Evolutionary conservation across 2,797 vertebrate species (phyloP), one percentile per base, ranked within the genome.

Genomic region (Arrhamphus sclerolepis): DNA sequence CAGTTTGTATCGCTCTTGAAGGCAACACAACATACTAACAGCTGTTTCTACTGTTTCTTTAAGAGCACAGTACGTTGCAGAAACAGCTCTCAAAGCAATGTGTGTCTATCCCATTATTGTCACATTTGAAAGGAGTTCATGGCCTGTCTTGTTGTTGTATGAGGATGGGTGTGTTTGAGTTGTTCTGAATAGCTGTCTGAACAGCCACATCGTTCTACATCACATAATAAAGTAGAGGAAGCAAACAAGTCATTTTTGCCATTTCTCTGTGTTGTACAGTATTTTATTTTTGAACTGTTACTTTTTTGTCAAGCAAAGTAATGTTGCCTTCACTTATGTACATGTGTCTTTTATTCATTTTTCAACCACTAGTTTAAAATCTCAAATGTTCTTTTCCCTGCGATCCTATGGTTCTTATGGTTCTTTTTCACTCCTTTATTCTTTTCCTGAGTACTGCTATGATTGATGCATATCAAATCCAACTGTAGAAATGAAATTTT

Each of bases 381-480:
- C 24, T 26, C 24, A 7, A 18, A 16, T 7, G n/a, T 41, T 20
- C n/a, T 44, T 19, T 44, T 44, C 20, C 9, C n/a, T n/a, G n/a
- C n/a, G n/a, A n/a, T n/a, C n/a, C n/a, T n/a, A n/a, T n/a, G n/a
- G n/a, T n/a, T n/a, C n/a, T n/a, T n/a, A n/a, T n/a, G n/a, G n/a
- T n/a, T n/a, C n/a, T n/a, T n/a, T n/a, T n/a, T n/a, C n/a, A n/a
- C n/a, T n/a, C n/a, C n/a, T n/a, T n/a, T n/a, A n/a, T n/a, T n/a
- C n/a, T n/a, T n/a, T n/a, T 20, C 2, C 11, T 47, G 34, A 2
- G 26, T 71, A 46, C 24, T 16, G 17, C n/a, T 39, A 2, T 48
- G 38, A 63, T 42, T 47, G 54, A 72, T 64, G 57, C 24, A 43
- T 54, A 44, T 46, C 41, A 62, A 21, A 59, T 51, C 10, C 49